Evolutionary conservation across 1,140 invertebrate species (phyloP).

Genomic region (Adoxophyes honmai): DNA sequence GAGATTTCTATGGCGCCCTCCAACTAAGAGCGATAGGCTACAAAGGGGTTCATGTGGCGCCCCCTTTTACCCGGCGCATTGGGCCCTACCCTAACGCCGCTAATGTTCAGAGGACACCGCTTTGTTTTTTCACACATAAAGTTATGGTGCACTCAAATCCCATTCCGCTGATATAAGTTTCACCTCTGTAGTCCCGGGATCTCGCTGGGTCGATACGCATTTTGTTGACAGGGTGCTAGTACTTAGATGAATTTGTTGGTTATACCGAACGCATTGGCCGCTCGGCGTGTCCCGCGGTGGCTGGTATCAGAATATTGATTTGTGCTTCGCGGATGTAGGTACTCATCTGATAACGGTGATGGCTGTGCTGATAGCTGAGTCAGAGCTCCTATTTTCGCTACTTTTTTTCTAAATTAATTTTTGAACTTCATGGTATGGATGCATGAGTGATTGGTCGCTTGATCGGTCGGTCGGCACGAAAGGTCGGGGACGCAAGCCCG

Average conservation of each 20-base stretch:
- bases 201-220: no score
- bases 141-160: no score
- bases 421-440: constrained; percentile 7
- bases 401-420: constrained; percentile 11
- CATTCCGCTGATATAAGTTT: no score
- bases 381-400: constrained; percentile 19
- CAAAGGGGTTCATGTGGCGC: no score
- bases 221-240: constrained; percentile 66
- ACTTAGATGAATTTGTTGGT: constrained; percentile 43
- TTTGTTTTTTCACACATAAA: no score
- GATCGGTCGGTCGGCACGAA: constrained; percentile 6
- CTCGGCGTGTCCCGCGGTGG: neutral
- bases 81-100: no score
- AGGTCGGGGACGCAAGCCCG: neutral
- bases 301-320: constrained; percentile 8
- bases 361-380: neutral
- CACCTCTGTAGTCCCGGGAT: no score
- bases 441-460: constrained; percentile 19
- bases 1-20: no score
- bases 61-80: no score
- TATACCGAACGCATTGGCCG: constrained; percentile 24
- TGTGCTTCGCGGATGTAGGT: neutral
- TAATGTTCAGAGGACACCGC: no score
- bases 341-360: neutral
- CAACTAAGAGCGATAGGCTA: no score